Conservation (phyloP, 2,113 vertebrate genomes). For the Leucopsar rothschildi region DNA sequence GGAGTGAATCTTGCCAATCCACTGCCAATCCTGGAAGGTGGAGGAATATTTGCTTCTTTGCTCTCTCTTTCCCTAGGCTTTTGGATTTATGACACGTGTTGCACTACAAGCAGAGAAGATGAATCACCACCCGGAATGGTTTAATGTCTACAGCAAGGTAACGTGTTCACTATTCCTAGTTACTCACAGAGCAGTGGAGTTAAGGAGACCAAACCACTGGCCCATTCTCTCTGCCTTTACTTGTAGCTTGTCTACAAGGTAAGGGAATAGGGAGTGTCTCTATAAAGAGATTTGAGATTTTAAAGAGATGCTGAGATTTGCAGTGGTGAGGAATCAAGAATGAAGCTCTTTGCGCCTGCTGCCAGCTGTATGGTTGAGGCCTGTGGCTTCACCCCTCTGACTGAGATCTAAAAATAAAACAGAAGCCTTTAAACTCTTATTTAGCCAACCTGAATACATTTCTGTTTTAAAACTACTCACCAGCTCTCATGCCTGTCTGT, state of each 20-base stretch:
- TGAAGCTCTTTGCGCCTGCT: background rate
- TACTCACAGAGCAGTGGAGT: background rate
- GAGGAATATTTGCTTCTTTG: background rate
- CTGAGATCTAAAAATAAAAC: background rate
- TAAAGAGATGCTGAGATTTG: background rate
- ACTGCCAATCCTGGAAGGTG: background rate
- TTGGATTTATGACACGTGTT: constrained; percentile 97
- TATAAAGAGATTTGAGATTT: background rate
- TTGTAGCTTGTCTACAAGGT: background rate
- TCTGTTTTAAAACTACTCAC: background rate
- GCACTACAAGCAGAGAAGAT: constrained; percentile 97
- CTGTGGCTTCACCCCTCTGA: background rate
- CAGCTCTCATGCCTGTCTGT: background rate
- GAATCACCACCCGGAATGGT: constrained; percentile 99
- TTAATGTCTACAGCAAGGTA: constrained; percentile 98
- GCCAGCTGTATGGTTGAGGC: background rate
- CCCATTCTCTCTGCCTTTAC: background rate
- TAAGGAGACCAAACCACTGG: background rate
- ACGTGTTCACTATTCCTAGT: background rate
- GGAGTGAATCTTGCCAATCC: background rate
- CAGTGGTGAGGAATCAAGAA: background rate
- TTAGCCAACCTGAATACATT: background rate
- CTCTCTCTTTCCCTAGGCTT: constrained; percentile 78
- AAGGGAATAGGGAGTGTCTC: background rate
- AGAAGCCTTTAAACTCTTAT: background rate